Conservation (phyloP, 2,888 invertebrate genomes). For the Auanema sp. region DNA sequence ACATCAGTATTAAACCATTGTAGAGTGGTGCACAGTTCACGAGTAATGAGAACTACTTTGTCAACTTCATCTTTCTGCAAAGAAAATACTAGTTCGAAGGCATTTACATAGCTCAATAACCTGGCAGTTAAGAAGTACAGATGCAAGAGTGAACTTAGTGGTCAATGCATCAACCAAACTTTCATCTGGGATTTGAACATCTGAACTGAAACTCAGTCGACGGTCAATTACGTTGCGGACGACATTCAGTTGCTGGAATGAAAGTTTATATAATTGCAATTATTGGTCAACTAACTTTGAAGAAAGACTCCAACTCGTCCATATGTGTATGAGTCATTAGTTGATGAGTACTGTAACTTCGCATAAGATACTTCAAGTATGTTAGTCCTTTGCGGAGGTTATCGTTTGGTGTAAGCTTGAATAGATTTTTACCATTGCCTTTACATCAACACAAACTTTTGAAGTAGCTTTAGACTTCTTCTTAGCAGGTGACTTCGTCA, state of each 20-base stretch:
- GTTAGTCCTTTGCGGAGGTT: not conserved
- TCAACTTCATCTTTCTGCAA: not conserved
- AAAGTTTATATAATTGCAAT: no score
- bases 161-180: no score
- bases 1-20: slow-evolving; percentile 2
- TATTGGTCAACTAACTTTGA: slow-evolving; percentile 5
- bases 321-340: not conserved
- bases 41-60: not conserved
- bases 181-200: no score
- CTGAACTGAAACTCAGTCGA: no score
- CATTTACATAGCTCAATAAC: no score
- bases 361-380: slow-evolving; percentile 5
- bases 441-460: no score
- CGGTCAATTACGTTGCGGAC: no score
- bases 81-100: no score
- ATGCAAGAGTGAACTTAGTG: no score
- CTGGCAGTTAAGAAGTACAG: no score
- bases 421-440: no score
- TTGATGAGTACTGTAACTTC: not conserved
- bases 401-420: slow-evolving; percentile 6
- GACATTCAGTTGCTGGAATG: no score
- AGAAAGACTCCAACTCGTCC: not conserved
- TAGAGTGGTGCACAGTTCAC: not conserved
- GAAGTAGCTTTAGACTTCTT: not conserved
- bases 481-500: not conserved